phyloP scores from a whole-genome alignment of 2,888 invertebrate species.

The Xestia xanthographa region DNA sequence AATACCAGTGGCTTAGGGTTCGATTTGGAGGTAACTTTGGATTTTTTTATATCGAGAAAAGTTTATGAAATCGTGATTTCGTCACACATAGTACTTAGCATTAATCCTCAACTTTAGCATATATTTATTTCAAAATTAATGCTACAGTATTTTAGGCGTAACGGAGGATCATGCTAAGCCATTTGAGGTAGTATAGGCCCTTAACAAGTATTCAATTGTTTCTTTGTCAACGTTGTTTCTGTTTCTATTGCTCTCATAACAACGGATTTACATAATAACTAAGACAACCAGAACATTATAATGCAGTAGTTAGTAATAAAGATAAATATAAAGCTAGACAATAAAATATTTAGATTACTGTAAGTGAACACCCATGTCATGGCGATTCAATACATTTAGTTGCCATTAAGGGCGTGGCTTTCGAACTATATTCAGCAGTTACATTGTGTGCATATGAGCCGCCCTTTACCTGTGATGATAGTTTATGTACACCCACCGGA shows the following conservation, averaged over 20 bases:
- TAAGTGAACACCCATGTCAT: slow-evolving; percentile 46
- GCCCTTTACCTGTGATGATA: slow-evolving; percentile 72
- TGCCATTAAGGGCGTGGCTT: slow-evolving; percentile 73
- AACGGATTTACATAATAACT: slow-evolving; percentile 14
- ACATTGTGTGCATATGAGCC: slow-evolving; percentile 84
- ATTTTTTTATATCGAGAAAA: too few relatives aligned
- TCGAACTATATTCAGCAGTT: slow-evolving; percentile 62
- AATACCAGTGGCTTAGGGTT: too few relatives aligned
- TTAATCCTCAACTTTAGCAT: too few relatives aligned
- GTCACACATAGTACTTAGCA: too few relatives aligned
- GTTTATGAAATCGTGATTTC: too few relatives aligned
- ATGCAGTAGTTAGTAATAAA: slow-evolving; percentile 38
- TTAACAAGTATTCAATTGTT: slow-evolving; percentile 1
- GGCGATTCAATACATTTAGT: slow-evolving; percentile 35
- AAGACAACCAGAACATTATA: slow-evolving; percentile 33
- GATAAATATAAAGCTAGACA: slow-evolving; percentile 38
- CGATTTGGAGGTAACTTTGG: too few relatives aligned
- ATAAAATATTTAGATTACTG: slow-evolving; percentile 55
- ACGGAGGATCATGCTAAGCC: too few relatives aligned
- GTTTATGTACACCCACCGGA: slow-evolving; percentile 84
- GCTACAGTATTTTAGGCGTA: too few relatives aligned
- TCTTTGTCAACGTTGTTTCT: neutral
- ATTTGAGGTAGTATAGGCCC: too few relatives aligned
- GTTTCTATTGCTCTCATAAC: neutral
- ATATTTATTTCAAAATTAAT: too few relatives aligned